These are phyloP conservation scores for Phycodurus eques DNA, from an alignment of 2,113 vertebrate genomes.

Conservation along the genomic window DNA sequence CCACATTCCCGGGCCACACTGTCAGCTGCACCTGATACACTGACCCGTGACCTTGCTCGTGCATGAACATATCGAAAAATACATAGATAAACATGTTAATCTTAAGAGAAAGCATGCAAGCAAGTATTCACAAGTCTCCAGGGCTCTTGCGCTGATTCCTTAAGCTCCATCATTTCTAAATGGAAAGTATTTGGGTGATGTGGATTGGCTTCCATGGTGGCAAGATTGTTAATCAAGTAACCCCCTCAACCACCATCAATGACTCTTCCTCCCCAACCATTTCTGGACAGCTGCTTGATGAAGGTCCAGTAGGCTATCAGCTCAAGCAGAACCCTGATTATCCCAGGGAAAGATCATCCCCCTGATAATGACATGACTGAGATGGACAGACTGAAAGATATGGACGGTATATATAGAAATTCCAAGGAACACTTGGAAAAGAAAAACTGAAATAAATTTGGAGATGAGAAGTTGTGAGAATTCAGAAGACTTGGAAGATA, in stretches of 20 bases:
- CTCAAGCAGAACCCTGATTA: conserved; percentile 49
- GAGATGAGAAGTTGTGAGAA: conserved; percentile 19
- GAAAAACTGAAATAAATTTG: conserved; percentile 22
- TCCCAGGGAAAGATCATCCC: conserved; percentile 38
- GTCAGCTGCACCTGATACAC: conserved; percentile 53
- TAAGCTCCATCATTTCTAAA: not conserved
- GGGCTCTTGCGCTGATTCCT: conserved; percentile 9
- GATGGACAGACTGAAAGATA: conserved; percentile 28
- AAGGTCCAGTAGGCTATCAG: conserved; percentile 52
- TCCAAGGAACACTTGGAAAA: conserved; percentile 30
- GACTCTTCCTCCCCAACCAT: not conserved
- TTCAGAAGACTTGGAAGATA: not conserved
- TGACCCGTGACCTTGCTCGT: conserved; percentile 39
- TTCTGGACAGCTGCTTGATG: conserved; percentile 32
- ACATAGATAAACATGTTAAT: conserved; percentile 40
- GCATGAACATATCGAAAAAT: conserved; percentile 10
- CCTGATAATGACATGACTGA: conserved; percentile 40
- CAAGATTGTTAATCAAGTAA: conserved; percentile 42
- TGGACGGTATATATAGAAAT: conserved; percentile 24
- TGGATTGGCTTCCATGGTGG: conserved; percentile 12
- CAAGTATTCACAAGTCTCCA: conserved; percentile 17
- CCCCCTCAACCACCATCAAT: not conserved
- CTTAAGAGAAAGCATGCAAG: conserved; percentile 34
- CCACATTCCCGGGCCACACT: conserved; percentile 30
- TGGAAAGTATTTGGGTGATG: conserved; percentile 7